These are phyloP conservation scores for Agonopterix subpropinquella DNA, from an alignment of 2,888 invertebrate genomes.

Conservation along the genomic window DNA sequence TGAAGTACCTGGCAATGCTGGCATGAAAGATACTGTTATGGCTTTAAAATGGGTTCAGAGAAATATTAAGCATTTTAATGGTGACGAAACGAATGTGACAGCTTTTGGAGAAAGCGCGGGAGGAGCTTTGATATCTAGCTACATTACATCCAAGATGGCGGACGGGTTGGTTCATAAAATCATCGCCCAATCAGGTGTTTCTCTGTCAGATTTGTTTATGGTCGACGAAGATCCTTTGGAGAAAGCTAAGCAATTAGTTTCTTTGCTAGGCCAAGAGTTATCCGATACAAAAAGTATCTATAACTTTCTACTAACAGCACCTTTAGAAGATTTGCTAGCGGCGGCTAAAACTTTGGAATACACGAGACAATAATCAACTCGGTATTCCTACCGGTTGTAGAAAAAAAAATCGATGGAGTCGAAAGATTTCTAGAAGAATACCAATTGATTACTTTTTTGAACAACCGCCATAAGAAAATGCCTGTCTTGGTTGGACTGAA, in stretches of 20 bases:
- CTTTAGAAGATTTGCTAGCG: slow-evolving; percentile 42
- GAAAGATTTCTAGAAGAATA: slow-evolving; percentile 41
- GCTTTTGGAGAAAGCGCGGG: slow-evolving; percentile 62
- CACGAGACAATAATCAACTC: slow-evolving; percentile 33
- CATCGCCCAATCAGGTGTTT: slow-evolving; percentile 47
- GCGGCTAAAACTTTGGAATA: slow-evolving; percentile 37
- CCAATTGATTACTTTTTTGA: slow-evolving; percentile 31
- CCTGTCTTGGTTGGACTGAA: slow-evolving; percentile 38
- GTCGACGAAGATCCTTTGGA: slow-evolving; percentile 40
- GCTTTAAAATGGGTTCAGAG: slow-evolving; percentile 55
- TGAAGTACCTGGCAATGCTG: slow-evolving; percentile 59
- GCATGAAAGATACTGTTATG: slow-evolving; percentile 48
- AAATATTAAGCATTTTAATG: slow-evolving; percentile 52
- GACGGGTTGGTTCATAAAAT: slow-evolving; percentile 44
- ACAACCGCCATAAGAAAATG: slow-evolving; percentile 36
- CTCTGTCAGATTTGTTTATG: slow-evolving; percentile 43
- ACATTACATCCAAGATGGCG: slow-evolving; percentile 44
- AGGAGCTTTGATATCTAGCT: slow-evolving; percentile 32
- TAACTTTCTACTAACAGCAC: slow-evolving; percentile 32
- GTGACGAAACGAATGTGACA: slow-evolving; percentile 45
- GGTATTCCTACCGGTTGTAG: slow-evolving; percentile 45
- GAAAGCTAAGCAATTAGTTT: slow-evolving; percentile 37
- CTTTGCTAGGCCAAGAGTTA: slow-evolving; percentile 36
- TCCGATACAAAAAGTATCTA: slow-evolving; percentile 27
- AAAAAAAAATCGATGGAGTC: slow-evolving; percentile 40